Base-by-base conservation (phyloP, 2,797 vertebrate species). In the Lepus oiostolus region DNA sequence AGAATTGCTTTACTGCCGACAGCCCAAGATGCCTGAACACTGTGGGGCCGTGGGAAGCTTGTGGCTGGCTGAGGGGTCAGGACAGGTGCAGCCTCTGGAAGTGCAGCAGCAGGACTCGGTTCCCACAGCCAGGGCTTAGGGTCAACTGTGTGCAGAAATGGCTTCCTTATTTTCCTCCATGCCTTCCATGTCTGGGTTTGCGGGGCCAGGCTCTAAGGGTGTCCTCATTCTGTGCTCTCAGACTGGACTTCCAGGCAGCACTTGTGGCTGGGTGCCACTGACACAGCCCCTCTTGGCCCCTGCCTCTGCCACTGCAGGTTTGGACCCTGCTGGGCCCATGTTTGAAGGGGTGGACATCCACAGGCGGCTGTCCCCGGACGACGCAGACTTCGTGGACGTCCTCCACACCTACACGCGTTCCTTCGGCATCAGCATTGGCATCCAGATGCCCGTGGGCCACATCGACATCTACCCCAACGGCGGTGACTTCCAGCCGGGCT, bases 241-340 rank as follows among this genome's bases (percentile, higher is more conserved):
- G 32, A 28, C 60, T 83, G 35, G 2, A 13, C 86, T 70, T 14
- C 10, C 7, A 28, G 1, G 38, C 28, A 16, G n/a, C 63, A 26
- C 63, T 32, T 32, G 0, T 9, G 32, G 14, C 11, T 28, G 1
- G 10, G 17, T 1, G 0, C 14, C 11, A 26, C 68, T 74, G 47
- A 87, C 38, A 2, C 7, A 0, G 7, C 19, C 2, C 1, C 0
- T 67, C 32, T 75, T 50, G 75, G 4, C 0, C 26, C 5, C 8
- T 62, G 3, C 13, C 67, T 2, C 65, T 88, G 82, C 72, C 38
- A 16, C 90, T 82, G 6, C 70, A 99, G 99, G 99, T 70, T 97
- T 99, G 93, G 99, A 99, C 97, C 99, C 99, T 0, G 99, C 99
- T 0, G 99, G 99, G 9, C 99, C 99, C 0, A 99, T 99, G 99